These are phyloP conservation scores for Pangasius macronema DNA, from an alignment of 2,797 vertebrate species.

Conservation along the genomic window DNA sequence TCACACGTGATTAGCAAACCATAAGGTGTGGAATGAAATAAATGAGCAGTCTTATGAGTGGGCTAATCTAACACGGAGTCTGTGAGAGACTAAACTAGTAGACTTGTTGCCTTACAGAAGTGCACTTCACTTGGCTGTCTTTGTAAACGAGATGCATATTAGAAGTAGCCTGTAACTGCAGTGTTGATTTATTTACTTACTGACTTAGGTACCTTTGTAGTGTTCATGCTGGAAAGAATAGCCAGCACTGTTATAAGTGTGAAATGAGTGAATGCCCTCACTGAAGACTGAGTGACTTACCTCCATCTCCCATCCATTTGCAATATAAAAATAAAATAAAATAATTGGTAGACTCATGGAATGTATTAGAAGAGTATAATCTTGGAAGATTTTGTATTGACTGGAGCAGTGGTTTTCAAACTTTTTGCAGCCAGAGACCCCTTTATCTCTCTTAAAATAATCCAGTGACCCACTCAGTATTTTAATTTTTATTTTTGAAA, in stretches of 20 bases:
- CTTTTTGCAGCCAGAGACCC: neutral
- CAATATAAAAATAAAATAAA: neutral
- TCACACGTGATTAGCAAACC: constrained; percentile 51
- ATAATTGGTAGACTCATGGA: neutral
- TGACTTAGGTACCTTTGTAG: neutral
- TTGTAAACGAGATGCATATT: neutral
- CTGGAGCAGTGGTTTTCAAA: neutral
- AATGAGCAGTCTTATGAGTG: constrained; percentile 12
- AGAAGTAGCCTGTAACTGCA: neutral
- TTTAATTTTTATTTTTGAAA: neutral
- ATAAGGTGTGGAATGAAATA: constrained; percentile 36
- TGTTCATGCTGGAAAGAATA: neutral
- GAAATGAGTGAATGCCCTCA: neutral
- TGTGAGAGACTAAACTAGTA: neutral
- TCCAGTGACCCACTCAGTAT: neutral
- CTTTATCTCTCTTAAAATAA: neutral
- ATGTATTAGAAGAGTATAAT: neutral
- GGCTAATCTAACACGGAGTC: neutral
- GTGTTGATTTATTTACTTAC: neutral
- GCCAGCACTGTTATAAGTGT: no score
- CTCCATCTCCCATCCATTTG: neutral
- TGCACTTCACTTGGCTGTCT: neutral
- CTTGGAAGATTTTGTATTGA: neutral
- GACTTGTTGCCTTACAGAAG: neutral
- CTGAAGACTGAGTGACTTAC: neutral